Evolutionary conservation across 1,140 invertebrate species (phyloP).

Genomic region (Nasonia vitripennis): DNA sequence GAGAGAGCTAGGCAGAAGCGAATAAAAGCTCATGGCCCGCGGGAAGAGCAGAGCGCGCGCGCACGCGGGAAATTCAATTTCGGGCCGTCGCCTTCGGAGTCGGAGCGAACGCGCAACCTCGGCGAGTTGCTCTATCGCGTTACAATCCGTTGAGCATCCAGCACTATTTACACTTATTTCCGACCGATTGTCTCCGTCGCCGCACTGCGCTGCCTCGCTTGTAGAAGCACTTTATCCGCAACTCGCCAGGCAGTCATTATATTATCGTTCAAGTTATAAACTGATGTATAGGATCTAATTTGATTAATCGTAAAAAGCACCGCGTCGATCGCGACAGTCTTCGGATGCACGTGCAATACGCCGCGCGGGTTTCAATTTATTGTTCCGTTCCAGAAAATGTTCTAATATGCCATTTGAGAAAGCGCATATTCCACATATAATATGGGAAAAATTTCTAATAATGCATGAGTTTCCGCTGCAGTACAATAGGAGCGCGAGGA

Average conservation of each 20-base stretch:
- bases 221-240: no score
- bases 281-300: neutral
- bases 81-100: neutral
- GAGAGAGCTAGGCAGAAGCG: neutral
- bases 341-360: no score
- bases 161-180: conserved; percentile 13
- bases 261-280: no score
- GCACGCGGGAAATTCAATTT: conserved; percentile 30
- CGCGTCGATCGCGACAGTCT: no score
- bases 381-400: conserved; percentile 26
- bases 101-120: neutral
- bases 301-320: neutral
- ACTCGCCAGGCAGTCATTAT: no score
- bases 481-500: neutral
- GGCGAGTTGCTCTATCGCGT: conserved; percentile 29
- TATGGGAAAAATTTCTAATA: conserved; percentile 17
- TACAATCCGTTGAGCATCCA: conserved; percentile 22
- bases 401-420: conserved; percentile 7
- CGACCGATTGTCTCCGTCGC: neutral
- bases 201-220: no score
- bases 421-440: neutral
- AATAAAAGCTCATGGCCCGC: conserved; percentile 24
- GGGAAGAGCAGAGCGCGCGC: conserved; percentile 1
- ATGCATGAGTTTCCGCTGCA: conserved; percentile 7
- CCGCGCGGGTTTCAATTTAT: neutral